phyloP scores from a whole-genome alignment of 2,113 vertebrate genomes.

The Macquaria australasica region DNA sequence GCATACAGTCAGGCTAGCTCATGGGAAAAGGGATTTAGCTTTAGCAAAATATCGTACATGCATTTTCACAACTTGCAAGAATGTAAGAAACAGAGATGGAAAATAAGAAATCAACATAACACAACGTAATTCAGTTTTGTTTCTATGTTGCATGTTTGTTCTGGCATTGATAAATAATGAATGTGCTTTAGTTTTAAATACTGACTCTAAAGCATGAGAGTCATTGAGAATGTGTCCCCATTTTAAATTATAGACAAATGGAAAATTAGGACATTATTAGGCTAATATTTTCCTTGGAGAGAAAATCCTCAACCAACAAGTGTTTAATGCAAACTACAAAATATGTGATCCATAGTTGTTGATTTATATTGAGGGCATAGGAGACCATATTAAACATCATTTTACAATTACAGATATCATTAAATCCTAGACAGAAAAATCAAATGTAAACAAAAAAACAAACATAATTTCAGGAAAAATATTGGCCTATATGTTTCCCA shows the following conservation, averaged over 20 bases:
- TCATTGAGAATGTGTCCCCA: neutral
- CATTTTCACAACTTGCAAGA: neutral
- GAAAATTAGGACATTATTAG: neutral
- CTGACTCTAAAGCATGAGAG: neutral
- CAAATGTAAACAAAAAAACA: neutral
- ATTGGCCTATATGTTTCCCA: neutral
- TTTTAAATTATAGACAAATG: neutral
- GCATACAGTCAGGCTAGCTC: neutral
- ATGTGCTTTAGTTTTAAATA: neutral
- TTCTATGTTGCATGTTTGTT: neutral
- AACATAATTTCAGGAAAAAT: neutral
- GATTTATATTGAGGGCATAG: neutral
- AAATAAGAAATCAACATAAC: neutral
- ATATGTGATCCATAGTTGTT: neutral
- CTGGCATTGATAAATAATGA: neutral
- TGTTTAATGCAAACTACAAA: neutral
- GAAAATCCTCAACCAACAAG: constrained; percentile 21
- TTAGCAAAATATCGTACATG: neutral
- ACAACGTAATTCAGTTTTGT: neutral
- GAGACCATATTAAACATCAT: neutral
- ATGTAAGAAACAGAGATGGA: neutral
- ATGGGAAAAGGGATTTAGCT: neutral
- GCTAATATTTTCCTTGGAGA: neutral
- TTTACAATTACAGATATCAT: neutral
- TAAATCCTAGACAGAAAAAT: neutral